A percentile compares a stretch with the other conserved stretches of the same genome.
Evolutionary conservation across 2,797 vertebrate genomes (phyloP).

Genomic region (Poecilia gillii): DNA sequence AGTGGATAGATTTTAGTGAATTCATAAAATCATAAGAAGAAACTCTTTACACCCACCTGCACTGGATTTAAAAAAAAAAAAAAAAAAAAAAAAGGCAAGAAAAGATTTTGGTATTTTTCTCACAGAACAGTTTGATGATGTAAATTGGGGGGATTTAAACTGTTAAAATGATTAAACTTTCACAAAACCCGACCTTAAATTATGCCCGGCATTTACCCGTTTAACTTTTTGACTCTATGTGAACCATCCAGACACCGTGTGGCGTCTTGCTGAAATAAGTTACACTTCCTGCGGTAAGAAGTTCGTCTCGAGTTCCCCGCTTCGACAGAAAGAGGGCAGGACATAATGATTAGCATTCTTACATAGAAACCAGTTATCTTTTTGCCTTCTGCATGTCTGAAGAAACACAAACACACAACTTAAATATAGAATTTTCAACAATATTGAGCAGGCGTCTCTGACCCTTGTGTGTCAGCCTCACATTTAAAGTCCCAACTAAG

Average conservation of each 20-base stretch:
- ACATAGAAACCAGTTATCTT: conserved; percentile 37
- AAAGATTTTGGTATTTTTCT: conserved; percentile 43
- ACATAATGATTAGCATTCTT: conserved; percentile 51
- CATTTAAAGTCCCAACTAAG: conserved; percentile 39
- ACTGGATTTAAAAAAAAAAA: conserved; percentile 19
- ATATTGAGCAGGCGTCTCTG: conserved; percentile 59
- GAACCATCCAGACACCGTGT: conserved; percentile 53
- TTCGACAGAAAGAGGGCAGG: conserved; percentile 6
- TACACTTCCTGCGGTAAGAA: conserved; percentile 21
- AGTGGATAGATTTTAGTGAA: conserved; percentile 9
- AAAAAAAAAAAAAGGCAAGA: conserved; percentile 3
- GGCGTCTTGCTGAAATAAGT: conserved; percentile 43
- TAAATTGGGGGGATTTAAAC: conserved; percentile 3
- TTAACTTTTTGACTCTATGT: conserved; percentile 15
- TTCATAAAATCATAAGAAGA: conserved; percentile 40
- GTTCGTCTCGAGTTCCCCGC: conserved; percentile 13
- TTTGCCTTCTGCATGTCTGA: conserved; percentile 12
- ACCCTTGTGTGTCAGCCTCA: conserved; percentile 26
- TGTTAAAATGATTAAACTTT: conserved; percentile 31
- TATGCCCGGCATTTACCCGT: conserved; percentile 47
- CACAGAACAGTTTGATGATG: not conserved
- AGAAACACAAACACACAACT: conserved; percentile 44
- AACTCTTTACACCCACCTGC: conserved; percentile 14
- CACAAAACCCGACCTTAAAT: conserved; percentile 1
- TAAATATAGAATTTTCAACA: conserved; percentile 55